Conservation (phyloP, 2,888 invertebrate genomes). For the Nomada goodeniana region DNA sequence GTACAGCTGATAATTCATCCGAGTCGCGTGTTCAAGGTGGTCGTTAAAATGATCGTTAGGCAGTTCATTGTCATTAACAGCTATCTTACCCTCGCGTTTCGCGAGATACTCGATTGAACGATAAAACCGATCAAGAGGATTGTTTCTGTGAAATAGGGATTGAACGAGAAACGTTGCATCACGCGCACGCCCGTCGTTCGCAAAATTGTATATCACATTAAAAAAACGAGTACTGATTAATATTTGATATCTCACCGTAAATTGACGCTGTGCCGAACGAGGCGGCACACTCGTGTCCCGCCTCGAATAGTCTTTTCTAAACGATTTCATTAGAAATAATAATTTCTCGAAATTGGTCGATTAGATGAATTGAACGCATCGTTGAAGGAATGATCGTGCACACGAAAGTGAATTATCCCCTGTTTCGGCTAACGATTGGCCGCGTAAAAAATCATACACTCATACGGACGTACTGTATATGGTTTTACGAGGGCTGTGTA, state of each 20-base stretch:
- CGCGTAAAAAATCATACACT: not conserved
- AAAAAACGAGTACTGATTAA: not conserved
- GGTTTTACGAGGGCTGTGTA: not conserved
- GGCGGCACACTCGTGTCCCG: not conserved
- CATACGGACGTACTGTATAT: too few species aligned
- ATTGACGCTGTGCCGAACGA: not conserved
- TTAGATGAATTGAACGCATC: too few species aligned
- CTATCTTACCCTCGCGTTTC: slow-evolving; percentile 8
- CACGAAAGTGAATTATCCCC: not conserved
- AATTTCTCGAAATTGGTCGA: not conserved
- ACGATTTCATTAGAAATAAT: not conserved
- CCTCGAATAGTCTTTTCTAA: not conserved
- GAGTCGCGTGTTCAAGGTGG: slow-evolving; percentile 35
- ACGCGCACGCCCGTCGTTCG: not conserved
- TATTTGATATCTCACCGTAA: not conserved
- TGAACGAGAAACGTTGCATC: not conserved
- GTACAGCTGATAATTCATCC: slow-evolving; percentile 39
- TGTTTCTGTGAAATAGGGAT: not conserved
- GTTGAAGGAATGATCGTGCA: not conserved
- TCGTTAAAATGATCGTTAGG: slow-evolving; percentile 48
- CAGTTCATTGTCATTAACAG: slow-evolving; percentile 28
- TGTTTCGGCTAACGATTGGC: too few species aligned
- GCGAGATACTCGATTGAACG: slow-evolving; percentile 7
- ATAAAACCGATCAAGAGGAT: not conserved
- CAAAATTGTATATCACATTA: slow-evolving; percentile 11